Evolutionary conservation across 2,113 vertebrate genomes (phyloP), one percentile per base, ranked within the genome.

Genomic region (Calonectris borealis): DNA sequence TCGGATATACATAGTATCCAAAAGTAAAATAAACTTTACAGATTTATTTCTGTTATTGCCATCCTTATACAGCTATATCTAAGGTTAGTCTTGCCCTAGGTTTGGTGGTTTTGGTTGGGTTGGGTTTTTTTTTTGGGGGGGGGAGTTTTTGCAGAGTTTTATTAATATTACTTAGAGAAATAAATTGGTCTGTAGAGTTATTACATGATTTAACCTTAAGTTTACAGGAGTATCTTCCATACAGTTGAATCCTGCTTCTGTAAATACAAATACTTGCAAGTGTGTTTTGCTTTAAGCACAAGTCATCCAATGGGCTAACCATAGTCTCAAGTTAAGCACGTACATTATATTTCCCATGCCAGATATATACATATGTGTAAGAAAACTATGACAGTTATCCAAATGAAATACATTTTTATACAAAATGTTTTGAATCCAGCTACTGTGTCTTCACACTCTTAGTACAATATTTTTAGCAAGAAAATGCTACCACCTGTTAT

Each of bases 91-190:
- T 40, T 79, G 17, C 18, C 34, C 19, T 7, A 48, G 12, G 24
- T 13, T 4, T 57, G 4, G 10, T n/a, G 5, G 4, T 15, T 62
- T 90, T 83, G 14, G 3, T 52, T 52, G 13, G 10, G 19, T 22
- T 38, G 15, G 4, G 1, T 0, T 2, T 21, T 71, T 52, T 34
- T 31, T 54, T 31, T 25, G 2, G 2, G 4, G 3, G 6, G 4
- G 3, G 24, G 2, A 31, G 26, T 8, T 64, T 84, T 65, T 78
- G 20, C 22, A 58, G 11, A 71, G 54, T 54, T 85, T 82, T 49
- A 11, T 65, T 44, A 24, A 18, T 52, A 61, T 61, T 82, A 55
- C 4, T 86, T 68, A 34, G 8, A 57, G 22, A 90, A 94, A 66
- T 44, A 36, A 66, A 58, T 25, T 40, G 5, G 27, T 18, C 27